Evolutionary conservation across 2,888 invertebrate species (phyloP).

Genomic region (Ellobium chinense): DNA sequence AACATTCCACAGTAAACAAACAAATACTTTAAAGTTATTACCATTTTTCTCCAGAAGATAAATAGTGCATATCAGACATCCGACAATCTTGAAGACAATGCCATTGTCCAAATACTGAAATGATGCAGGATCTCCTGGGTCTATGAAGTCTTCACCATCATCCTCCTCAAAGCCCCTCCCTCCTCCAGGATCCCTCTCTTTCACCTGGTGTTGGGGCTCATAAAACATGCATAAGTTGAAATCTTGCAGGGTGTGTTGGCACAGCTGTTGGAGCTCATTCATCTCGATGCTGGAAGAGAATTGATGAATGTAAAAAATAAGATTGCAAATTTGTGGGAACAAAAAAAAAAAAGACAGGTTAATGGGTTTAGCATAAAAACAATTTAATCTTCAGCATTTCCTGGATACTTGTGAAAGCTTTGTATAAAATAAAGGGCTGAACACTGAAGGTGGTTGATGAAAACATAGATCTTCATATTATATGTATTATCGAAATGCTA

Average conservation of each 20-base stretch:
- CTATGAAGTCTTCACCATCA: slow-evolving; percentile 78
- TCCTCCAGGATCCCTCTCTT: slow-evolving; percentile 48
- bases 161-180: slow-evolving; percentile 72
- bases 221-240: slow-evolving; percentile 86
- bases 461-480: too few relatives aligned
- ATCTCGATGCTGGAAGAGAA: slow-evolving; percentile 61
- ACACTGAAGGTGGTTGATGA: too few relatives aligned
- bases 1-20: too few relatives aligned
- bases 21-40: too few relatives aligned
- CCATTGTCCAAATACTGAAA: slow-evolving; percentile 80
- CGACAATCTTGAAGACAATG: slow-evolving; percentile 89
- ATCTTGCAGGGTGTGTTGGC: slow-evolving; percentile 83
- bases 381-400: too few relatives aligned
- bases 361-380: too few relatives aligned
- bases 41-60: slow-evolving; percentile 84
- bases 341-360: too few relatives aligned
- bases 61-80: slow-evolving; percentile 90
- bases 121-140: slow-evolving; percentile 68
- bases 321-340: too few relatives aligned
- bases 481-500: too few relatives aligned
- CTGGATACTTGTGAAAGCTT: too few relatives aligned
- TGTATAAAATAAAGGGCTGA: too few relatives aligned
- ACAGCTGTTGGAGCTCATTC: slow-evolving; percentile 72
- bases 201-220: slow-evolving; percentile 79
- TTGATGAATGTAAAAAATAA: too few relatives aligned